phyloP scores from a whole-genome alignment of 1,140 invertebrate genomes.

The Grapholita molesta region DNA sequence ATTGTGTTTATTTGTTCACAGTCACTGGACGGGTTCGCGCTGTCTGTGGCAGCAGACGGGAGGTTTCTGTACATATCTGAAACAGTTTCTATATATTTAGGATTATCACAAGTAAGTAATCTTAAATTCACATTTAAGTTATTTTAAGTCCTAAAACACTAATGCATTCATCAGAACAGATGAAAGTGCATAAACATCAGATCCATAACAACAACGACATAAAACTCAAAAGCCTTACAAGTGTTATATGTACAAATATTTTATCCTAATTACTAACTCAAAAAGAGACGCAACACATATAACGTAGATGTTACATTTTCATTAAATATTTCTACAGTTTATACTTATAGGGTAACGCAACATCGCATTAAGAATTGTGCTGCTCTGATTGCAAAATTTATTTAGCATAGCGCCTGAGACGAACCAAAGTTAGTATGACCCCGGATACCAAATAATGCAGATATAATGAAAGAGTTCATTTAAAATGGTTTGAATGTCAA shows the following conservation, averaged over 20 bases:
- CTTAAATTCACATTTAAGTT: neutral
- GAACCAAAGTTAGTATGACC: neutral
- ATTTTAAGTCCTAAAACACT: slow-evolving; percentile 8
- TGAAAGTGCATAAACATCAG: neutral
- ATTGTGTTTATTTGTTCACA: slow-evolving; percentile 78
- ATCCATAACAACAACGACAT: no score
- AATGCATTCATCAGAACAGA: neutral
- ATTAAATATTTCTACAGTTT: no score
- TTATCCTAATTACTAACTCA: no score
- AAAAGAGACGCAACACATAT: no score
- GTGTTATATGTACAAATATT: no score
- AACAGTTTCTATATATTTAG: slow-evolving; percentile 99
- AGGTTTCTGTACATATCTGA: slow-evolving; percentile 99
- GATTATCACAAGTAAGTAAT: slow-evolving; percentile 94
- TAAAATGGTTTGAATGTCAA: neutral
- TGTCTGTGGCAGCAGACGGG: slow-evolving; percentile 96
- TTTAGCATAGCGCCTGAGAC: neutral
- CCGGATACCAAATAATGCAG: neutral
- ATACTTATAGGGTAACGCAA: neutral
- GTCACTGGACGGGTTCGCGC: slow-evolving; percentile 97
- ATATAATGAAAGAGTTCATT: neutral
- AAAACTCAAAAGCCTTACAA: no score
- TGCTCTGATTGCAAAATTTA: neutral
- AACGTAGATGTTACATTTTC: no score
- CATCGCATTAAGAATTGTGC: neutral